Evolutionary conservation across 2,888 invertebrate genomes (phyloP).

Genomic region (Ptychoptera contaminata): DNA sequence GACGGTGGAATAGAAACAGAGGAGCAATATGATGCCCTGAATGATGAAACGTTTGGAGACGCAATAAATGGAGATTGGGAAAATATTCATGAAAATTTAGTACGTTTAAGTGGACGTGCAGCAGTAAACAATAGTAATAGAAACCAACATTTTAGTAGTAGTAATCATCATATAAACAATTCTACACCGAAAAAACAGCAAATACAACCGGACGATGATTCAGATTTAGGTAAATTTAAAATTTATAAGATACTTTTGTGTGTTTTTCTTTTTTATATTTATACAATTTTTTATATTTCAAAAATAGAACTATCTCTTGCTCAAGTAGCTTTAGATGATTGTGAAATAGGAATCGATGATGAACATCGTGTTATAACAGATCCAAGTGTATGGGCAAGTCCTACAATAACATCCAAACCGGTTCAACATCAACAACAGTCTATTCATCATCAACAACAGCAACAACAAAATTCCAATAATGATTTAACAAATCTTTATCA

Average conservation of each 20-base stretch:
- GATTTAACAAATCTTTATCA: slow-evolving; percentile 9
- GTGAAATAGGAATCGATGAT: slow-evolving; percentile 23
- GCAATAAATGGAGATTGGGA: slow-evolving; percentile 62
- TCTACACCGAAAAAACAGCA: too few species aligned
- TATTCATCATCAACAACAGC: slow-evolving; percentile 9
- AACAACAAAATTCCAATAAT: slow-evolving; percentile 6
- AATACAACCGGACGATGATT: slow-evolving; percentile 15
- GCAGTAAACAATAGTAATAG: slow-evolving; percentile 6
- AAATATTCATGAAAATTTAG: slow-evolving; percentile 51
- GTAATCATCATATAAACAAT: slow-evolving; percentile 10
- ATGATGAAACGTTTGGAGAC: slow-evolving; percentile 83
- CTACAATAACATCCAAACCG: slow-evolving; percentile 21
- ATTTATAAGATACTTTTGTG: not conserved
- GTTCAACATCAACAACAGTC: slow-evolving; percentile 13
- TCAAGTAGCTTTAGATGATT: slow-evolving; percentile 27
- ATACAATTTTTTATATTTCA: not conserved
- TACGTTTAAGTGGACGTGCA: slow-evolving; percentile 39
- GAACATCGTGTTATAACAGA: slow-evolving; percentile 23
- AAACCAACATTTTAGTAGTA: slow-evolving; percentile 24
- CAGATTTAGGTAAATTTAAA: slow-evolving; percentile 22
- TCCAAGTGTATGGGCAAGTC: slow-evolving; percentile 35
- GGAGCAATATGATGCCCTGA: slow-evolving; percentile 80
- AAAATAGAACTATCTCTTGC: slow-evolving; percentile 23
- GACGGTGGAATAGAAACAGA: slow-evolving; percentile 45
- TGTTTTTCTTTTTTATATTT: not conserved